Base-by-base conservation (phyloP, 1,140 invertebrate species). In the Centruroides sculpturatus region DNA sequence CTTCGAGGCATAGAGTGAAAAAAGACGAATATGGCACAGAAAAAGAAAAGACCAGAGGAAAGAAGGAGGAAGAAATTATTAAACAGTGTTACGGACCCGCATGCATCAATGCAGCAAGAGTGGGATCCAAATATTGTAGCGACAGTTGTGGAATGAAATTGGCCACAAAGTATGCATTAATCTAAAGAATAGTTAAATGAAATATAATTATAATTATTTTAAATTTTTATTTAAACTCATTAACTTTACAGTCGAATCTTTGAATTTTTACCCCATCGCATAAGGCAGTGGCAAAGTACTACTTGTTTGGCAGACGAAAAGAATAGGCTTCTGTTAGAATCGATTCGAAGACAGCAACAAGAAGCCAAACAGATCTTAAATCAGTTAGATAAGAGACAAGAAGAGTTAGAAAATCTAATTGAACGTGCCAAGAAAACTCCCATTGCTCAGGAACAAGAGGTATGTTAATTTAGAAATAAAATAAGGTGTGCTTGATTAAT, bases 211-310 rank as follows among this genome's bases (percentile, higher is more conserved):
- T 52, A 52, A 35, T 62, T 69, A 69, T 13, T 62, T 75, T 74
- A 23, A 23, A 23, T 23, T 23, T 23, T 23, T 23, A 23, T 23
- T 23, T 23, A 23, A 23, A 23, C 23, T 23, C 23, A 3, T 2
- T 5, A 41, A 41, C 41, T 41, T 41, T 41, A 6, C 41, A 41
- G 41, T 65, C 74, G 77, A 23, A 74, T 79, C 4, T 74, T 73
- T 65, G 72, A 86, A 78, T 83, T 90, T 6, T 71, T 98, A 13
- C 93, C 93, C 0, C 86, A 89, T 67, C 79, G 92, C n/a, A 86
- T 97, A 61, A 89, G 93, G 72, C 90, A 97, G 69, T 96, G 92
- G 92, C 85, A 87, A 47, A 77, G 89, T n/a, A 86, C 86, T n/a
- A 81, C 84, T 0, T 92, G 87, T 70, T 79, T 84, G 47, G 90